These are phyloP conservation scores for Gulo gulo DNA, from an alignment of 2,113 vertebrate genomes.

Conservation along the genomic window DNA sequence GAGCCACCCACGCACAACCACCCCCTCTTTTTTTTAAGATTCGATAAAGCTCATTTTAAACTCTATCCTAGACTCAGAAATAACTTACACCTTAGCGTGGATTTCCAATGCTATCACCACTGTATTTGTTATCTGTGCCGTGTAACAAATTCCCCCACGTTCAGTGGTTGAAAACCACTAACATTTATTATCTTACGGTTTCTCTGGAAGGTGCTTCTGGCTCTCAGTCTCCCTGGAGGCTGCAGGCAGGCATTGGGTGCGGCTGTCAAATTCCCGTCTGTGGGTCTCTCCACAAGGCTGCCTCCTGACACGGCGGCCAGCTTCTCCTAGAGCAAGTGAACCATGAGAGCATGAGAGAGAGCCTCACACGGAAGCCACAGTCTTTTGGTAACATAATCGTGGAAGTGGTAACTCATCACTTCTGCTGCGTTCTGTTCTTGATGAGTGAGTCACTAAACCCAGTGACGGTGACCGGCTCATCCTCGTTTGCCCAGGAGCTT, in stretches of 20 bases:
- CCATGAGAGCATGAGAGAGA: background rate
- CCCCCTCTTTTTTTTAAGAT: background rate
- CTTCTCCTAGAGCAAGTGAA: background rate
- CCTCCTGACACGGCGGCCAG: background rate
- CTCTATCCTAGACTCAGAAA: background rate
- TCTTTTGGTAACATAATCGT: background rate
- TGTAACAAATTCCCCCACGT: background rate
- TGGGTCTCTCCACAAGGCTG: background rate
- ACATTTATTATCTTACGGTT: background rate
- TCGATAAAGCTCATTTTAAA: conserved; percentile 27
- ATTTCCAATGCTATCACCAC: background rate
- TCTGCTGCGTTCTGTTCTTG: background rate
- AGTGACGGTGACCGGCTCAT: background rate
- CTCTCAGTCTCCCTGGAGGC: background rate
- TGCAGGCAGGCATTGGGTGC: background rate
- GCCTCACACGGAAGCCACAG: background rate
- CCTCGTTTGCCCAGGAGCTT: background rate
- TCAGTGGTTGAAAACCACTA: background rate
- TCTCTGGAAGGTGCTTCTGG: background rate
- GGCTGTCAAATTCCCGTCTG: background rate
- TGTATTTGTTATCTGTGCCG: background rate
- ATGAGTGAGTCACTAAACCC: background rate
- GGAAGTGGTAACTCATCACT: background rate
- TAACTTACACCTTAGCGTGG: background rate
- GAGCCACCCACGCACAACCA: background rate